Evolutionary conservation across 1,140 invertebrate species (phyloP).

Genomic region (Rhopalosiphum maidis): DNA sequence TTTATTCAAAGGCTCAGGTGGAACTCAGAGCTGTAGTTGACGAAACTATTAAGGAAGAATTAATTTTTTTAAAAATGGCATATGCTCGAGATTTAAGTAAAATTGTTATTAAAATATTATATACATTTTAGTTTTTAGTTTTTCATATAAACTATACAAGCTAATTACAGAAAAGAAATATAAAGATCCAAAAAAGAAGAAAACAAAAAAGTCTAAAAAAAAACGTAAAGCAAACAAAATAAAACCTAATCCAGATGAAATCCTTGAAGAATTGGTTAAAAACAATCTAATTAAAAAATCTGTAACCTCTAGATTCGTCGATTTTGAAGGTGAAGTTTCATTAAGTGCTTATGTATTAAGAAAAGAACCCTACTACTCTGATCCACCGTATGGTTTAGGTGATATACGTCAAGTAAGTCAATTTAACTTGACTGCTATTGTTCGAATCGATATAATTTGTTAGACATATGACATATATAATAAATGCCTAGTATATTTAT

Average conservation of each 20-base stretch:
- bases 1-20: constrained; percentile 5
- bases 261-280: constrained; percentile 40
- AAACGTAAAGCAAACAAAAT: background rate
- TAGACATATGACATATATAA: too few species aligned
- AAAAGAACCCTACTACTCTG: background rate
- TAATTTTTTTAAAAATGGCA: constrained; percentile 1
- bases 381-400: constrained; percentile 14
- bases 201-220: background rate
- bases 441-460: too few species aligned
- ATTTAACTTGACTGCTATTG: background rate
- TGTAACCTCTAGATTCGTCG: background rate
- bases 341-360: constrained; percentile 8
- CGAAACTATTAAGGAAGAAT: background rate
- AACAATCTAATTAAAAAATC: constrained; percentile 32
- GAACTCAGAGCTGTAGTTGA: background rate
- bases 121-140: background rate
- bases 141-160: background rate
- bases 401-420: constrained; percentile 49
- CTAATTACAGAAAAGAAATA: constrained; percentile 35
- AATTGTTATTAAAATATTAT: background rate
- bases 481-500: too few species aligned
- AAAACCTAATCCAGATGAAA: background rate
- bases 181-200: background rate
- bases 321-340: constrained; percentile 12
- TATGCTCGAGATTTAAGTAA: background rate